Base-by-base conservation (phyloP, 2,113 vertebrate genomes). In the Chionis minor region DNA sequence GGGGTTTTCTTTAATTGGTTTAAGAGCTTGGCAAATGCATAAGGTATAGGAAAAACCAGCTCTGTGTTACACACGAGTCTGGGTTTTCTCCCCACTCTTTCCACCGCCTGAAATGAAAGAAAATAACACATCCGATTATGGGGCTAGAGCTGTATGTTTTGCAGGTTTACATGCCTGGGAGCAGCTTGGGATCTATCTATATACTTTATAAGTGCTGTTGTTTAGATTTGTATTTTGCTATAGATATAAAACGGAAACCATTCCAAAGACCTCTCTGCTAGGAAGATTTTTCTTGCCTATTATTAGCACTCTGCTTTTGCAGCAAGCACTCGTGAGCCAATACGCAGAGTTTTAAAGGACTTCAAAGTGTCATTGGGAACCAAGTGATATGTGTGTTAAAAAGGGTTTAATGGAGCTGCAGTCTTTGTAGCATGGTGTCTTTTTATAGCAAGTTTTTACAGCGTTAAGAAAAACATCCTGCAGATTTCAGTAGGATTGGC, bases 361-460 rank as follows among this genome's bases (percentile, higher is more conserved):
- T 96, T 96, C 95, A 95, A 95, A 94, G 91, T 92, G 87, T 96
- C 90, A 80, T 49, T 71, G 82, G 84, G 85, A 96, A 81, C 74
- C 79, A 67, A 94, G 88, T 88, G 93, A 95, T 84, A 91, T 86
- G 89, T 80, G 62, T 92, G 96, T 95, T 96, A 92, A 94, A 94
- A 94, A 92, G 81, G 84, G 86, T 96, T 95, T 95, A 95, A 95
- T 93, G 82, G 96, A 92, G 90, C 88, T 97, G 85, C 82, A 90
- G 92, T 94, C 22, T 3, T 82, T 71, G 72, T 92, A 86, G 90
- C 91, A 74, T 55, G 20, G 86, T 65, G 42, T 54, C 81, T 97
- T 96, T 97, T 97, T 95, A 97, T 95, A 97, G 96, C 67, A 79
- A 85, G 92, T 75, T 96, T 96, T 90, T 92, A 71, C 74, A 66